phyloP scores from a whole-genome alignment of 2,888 invertebrate genomes.

The Onchidella celtica region DNA sequence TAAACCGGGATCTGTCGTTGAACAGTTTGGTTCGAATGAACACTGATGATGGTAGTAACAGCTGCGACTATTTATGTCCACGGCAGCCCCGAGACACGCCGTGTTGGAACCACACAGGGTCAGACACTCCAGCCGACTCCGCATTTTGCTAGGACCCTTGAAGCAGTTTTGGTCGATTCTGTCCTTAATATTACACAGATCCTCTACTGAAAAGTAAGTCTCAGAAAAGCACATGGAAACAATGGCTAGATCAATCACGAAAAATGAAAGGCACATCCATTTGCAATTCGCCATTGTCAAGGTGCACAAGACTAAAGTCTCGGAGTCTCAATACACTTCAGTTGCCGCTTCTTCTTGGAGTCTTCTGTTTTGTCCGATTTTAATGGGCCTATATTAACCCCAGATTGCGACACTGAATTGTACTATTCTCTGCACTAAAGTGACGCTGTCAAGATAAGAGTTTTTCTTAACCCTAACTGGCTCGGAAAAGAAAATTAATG shows the following conservation, averaged over 20 bases:
- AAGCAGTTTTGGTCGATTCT: neutral
- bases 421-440: too few relatives aligned
- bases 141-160: neutral
- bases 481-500: too few relatives aligned
- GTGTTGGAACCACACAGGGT: neutral
- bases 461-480: too few relatives aligned
- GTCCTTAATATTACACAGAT: constrained; percentile 3
- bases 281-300: neutral
- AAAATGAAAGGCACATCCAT: neutral
- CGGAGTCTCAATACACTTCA: too few relatives aligned
- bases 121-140: neutral
- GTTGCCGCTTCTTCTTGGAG: too few relatives aligned
- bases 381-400: too few relatives aligned
- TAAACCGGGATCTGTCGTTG: neutral
- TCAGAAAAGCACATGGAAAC: neutral
- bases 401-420: too few relatives aligned
- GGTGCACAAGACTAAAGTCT: too few relatives aligned
- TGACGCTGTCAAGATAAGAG: too few relatives aligned
- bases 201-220: neutral
- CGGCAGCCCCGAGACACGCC: neutral
- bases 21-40: neutral
- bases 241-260: neutral
- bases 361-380: too few relatives aligned
- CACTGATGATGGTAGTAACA: neutral
- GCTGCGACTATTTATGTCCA: too few relatives aligned